Evolutionary conservation across 2,888 invertebrate genomes (phyloP), one percentile per base, ranked within the genome.

Genomic region (Melinopterus prodromus): DNA sequence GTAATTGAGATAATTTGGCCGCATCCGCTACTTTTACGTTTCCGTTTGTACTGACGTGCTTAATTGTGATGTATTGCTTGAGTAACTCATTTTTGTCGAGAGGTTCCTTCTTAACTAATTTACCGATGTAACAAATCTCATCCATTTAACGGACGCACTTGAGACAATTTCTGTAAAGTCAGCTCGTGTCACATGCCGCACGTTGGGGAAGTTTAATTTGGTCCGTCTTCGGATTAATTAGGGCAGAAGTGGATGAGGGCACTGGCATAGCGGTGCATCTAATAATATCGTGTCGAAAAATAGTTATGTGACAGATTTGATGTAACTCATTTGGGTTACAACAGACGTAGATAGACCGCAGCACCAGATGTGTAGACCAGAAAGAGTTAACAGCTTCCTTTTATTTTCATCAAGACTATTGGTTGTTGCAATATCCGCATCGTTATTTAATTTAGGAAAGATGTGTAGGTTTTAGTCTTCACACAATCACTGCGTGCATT

Each of bases 261-360:
- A 12, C 53, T 53, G 53, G 53, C 53, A 53, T 53, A 53, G 53
- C 53, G 53, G 53, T 12, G 12, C 53, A 53, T 53, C 53, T 53
- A 53, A 53, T 53, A 53, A 53, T 53, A 53, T 53, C 53, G 53
- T 53, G 53, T 53, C 53, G 53, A 53, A 53, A 53, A 53, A 53
- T 53, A 53, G 53, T 53, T 53, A 53, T 53, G 53, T 53, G 53
- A 53, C 53, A 53, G 53, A 7, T 53, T 53, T 53, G 53, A 53
- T 7, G 53, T 53, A 53, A 53, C 53, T 2, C 53, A 53, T 53
- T 53, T 53, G 53, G 53, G 53, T 53, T 53, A 53, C 53, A 53
- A 53, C 53, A 53, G 53, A 2, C 53, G 53, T 53, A 12, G 53
- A 9, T 53, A 53, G 12, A 53, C 53, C 26, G 26, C 26, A 26